phyloP scores from a whole-genome alignment of 2,888 invertebrate genomes.

The Pseudococcus longispinus region DNA sequence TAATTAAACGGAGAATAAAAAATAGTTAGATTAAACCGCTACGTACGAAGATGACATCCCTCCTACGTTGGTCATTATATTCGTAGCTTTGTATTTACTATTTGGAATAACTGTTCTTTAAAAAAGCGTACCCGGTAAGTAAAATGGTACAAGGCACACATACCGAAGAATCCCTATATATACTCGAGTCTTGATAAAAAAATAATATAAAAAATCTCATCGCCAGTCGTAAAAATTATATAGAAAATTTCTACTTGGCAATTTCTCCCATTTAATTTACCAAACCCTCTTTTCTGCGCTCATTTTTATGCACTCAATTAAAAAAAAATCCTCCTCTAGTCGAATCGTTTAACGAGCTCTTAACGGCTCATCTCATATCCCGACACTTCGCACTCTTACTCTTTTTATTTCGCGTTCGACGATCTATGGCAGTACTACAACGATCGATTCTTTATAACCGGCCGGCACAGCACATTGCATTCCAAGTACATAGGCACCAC shows the following conservation, averaged over 20 bases:
- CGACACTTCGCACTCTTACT: not conserved
- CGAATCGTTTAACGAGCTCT: not conserved
- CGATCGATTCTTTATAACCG: not conserved
- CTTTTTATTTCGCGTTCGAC: not conserved
- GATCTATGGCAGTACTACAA: not conserved
- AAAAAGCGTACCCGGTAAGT: not conserved
- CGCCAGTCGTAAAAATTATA: not conserved
- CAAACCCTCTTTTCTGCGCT: not conserved
- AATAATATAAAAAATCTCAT: not conserved
- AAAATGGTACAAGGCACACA: not conserved
- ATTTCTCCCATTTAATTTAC: not conserved
- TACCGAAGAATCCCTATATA: not conserved
- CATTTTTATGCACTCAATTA: not conserved
- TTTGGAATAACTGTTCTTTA: not conserved
- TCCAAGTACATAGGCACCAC: not conserved
- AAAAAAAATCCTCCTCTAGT: not conserved
- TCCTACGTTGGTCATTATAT: not conserved
- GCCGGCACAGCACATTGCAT: not conserved
- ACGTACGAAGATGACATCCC: not conserved
- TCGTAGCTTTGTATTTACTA: not conserved
- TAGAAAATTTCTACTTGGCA: not conserved
- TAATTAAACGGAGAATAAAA: slow-evolving; percentile 15
- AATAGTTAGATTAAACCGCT: not conserved
- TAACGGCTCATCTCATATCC: not conserved
- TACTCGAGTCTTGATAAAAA: not conserved